Evolutionary conservation across 92 coral and sea anemone genomes (phyloP), one percentile per base, ranked within the genome.

Genomic region (Epizoanthus rinbou): DNA sequence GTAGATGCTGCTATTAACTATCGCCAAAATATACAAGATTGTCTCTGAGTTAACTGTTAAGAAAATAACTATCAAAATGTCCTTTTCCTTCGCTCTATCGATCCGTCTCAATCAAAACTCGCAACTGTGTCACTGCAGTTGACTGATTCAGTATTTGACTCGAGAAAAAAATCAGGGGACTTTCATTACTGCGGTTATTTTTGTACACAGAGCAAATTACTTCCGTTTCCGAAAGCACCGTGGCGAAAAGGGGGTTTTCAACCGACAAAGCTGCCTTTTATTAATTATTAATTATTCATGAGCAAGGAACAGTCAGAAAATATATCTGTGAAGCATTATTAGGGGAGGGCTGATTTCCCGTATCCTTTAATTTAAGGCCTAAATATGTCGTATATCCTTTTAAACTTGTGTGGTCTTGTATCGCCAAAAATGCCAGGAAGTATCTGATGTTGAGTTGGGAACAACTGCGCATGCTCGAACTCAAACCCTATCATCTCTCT

Each of bases 251-350:
- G 81, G 67, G 24, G 9, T 75, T 75, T 47, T 43, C 64, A n/a
- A 74, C 28, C 21, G 17, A 52, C 19, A 52, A 10, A 23, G 35
- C 57, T 16, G 33, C 66, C 56, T 47, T 33, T 8, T 33, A 58
- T 75, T 39, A 57, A 57, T 8, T 33, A 58, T 75, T 39, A 57
- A 57, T 58, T 56, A 75, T 58, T 75, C n/a, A 75, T 58, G 19
- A 54, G 54, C 15, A 50, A 37, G 15, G 54, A 50, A 43, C 7
- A 43, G 50, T 43, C 50, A 43, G 10, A 8, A 43, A 43, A 43
- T 0, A 43, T 43, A 43, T 43, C 50, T 10, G 50, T 43, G 50
- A 43, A 1, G 50, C 50, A 7, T 10, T 43, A 43, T 43, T 43
- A 6, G 50, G 1, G 43, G 5, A 37, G 6, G 43, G 43, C 5